These are phyloP conservation scores for Sarcophaga caerulescens DNA, from an alignment of 2,888 invertebrate genomes.

Conservation along the genomic window DNA sequence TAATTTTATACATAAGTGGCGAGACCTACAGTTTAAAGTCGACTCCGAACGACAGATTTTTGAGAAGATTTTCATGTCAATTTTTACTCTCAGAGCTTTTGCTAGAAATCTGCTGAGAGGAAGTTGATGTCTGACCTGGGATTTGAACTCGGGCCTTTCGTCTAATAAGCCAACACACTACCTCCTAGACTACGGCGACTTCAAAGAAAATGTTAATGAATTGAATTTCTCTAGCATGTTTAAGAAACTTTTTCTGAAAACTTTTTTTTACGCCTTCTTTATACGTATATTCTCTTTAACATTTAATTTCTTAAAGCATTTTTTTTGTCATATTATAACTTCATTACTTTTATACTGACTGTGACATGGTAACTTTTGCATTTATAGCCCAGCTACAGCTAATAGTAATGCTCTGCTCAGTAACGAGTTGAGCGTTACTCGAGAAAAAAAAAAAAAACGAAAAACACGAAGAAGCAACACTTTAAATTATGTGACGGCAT, in stretches of 20 bases:
- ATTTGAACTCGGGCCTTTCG: too few relatives aligned
- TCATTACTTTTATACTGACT: neutral
- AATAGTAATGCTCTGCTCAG: too few relatives aligned
- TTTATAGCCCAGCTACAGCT: neutral
- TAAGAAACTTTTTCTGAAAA: neutral
- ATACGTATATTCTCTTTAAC: neutral
- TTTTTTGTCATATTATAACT: neutral
- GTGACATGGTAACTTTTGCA: neutral
- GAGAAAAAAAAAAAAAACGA: neutral
- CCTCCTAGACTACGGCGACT: too few relatives aligned
- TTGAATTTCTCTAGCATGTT: neutral
- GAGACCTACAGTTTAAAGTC: too few relatives aligned
- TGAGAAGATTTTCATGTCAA: too few relatives aligned
- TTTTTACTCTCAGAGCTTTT: too few relatives aligned
- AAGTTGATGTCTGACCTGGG: too few relatives aligned
- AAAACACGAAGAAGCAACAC: neutral
- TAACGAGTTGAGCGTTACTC: too few relatives aligned
- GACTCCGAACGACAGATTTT: too few relatives aligned
- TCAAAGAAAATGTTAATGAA: neutral
- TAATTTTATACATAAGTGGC: too few relatives aligned
- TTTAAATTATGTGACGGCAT: conserved; percentile 34
- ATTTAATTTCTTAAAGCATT: neutral
- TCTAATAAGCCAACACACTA: too few relatives aligned
- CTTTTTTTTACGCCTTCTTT: neutral
- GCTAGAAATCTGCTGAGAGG: too few relatives aligned